These are phyloP conservation scores for Oxyura jamaicensis DNA, from an alignment of 2,113 vertebrate genomes.

Conservation along the genomic window DNA sequence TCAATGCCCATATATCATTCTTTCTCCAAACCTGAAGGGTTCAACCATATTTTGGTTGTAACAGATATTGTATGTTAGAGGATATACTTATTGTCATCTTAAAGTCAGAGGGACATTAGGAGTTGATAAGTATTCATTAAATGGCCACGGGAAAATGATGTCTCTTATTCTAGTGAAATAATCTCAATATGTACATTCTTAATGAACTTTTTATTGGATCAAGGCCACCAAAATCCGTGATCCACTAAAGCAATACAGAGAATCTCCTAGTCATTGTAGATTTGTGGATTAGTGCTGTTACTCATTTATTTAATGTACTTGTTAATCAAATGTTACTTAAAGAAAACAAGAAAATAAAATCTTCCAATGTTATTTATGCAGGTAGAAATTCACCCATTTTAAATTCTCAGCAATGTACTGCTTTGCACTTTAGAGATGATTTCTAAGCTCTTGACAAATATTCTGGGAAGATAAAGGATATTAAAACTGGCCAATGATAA, in stretches of 20 bases:
- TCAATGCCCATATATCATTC: not conserved
- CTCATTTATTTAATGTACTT: not conserved
- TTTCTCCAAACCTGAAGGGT: not conserved
- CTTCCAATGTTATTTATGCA: not conserved
- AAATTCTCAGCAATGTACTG: not conserved
- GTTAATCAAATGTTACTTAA: not conserved
- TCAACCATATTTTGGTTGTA: not conserved
- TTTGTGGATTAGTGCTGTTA: not conserved
- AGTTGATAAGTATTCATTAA: not conserved
- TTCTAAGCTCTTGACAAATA: slow-evolving; percentile 48
- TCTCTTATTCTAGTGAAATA: not conserved
- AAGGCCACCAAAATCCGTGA: not conserved
- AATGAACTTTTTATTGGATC: not conserved
- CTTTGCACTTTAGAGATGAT: not conserved
- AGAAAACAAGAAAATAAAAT: not conserved
- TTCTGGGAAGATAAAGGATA: slow-evolving; percentile 16
- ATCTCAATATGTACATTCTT: not conserved
- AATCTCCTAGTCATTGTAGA: not conserved
- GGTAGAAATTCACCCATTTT: not conserved
- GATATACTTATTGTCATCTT: not conserved
- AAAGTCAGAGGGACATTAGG: not conserved
- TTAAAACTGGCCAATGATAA: slow-evolving; percentile 28
- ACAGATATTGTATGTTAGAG: not conserved
- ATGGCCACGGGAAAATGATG: not conserved
- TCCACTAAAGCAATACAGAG: not conserved